Conservation (phyloP, 23 tunicate species). For the Ascidia mentula region DNA sequence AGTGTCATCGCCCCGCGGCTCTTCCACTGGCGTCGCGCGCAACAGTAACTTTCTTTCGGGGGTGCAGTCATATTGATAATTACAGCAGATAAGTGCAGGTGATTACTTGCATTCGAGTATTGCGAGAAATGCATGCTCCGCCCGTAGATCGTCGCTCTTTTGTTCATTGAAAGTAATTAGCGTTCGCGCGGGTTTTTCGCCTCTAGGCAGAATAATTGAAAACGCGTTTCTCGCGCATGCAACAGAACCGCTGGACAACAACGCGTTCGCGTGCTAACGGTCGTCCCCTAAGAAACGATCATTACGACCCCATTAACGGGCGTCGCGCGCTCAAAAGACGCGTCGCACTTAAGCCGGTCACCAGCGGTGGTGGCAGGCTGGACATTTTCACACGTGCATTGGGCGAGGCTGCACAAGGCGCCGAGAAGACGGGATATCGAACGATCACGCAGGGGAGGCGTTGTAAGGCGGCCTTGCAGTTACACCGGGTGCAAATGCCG, state of each 20-base stretch:
- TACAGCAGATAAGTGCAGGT: conserved; percentile 20
- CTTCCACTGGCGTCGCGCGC: neutral
- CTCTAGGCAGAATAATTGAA: neutral
- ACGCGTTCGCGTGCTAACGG: neutral
- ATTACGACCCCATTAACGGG: neutral
- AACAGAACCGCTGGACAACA: conserved; percentile 3
- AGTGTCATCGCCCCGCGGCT: conserved; percentile 41
- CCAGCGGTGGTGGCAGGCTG: neutral
- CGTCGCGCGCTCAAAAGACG: neutral
- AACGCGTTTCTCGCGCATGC: neutral
- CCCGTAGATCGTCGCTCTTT: neutral
- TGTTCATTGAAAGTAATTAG: conserved; percentile 24
- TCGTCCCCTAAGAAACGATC: neutral
- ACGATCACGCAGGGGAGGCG: neutral
- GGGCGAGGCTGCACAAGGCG: too few species aligned
- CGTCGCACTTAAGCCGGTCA: neutral
- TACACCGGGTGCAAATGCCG: too few species aligned
- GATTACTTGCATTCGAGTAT: conserved; percentile 20
- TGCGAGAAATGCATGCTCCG: neutral
- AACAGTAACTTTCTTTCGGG: conserved; percentile 7
- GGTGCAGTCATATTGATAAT: conserved; percentile 16
- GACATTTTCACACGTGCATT: conserved; percentile 1
- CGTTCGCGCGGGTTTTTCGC: neutral
- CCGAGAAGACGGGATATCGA: neutral
- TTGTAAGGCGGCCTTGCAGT: too few species aligned